Conservation (phyloP, 2,888 invertebrate species). For the Cryptocephalus moraei region DNA sequence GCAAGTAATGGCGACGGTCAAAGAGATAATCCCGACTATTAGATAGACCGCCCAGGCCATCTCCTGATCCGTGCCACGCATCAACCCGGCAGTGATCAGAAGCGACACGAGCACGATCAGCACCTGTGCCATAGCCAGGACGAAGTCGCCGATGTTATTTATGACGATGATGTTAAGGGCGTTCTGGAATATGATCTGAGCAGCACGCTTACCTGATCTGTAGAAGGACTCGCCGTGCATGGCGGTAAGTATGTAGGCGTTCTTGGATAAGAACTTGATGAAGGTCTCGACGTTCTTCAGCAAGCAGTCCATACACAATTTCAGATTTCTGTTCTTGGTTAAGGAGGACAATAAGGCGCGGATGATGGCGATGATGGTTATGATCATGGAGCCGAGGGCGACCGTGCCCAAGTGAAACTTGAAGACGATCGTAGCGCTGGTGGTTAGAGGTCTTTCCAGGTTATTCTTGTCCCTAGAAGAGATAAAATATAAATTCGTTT, state of each 20-base stretch:
- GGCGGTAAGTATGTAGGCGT: slow-evolving; percentile 24
- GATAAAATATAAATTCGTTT: slow-evolving; percentile 1
- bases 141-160: slow-evolving; percentile 24
- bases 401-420: slow-evolving; percentile 22
- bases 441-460: slow-evolving; percentile 17
- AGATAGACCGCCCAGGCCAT: slow-evolving; percentile 3
- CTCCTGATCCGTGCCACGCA: slow-evolving; percentile 5
- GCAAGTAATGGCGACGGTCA: slow-evolving; percentile 11
- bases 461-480: slow-evolving; percentile 19
- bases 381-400: slow-evolving; percentile 21
- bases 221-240: slow-evolving; percentile 26
- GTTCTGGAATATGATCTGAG: slow-evolving; percentile 21
- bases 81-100: slow-evolving; percentile 12
- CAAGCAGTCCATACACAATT: slow-evolving; percentile 9
- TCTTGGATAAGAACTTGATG: slow-evolving; percentile 23
- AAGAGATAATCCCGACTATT: slow-evolving; percentile 11
- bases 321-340: slow-evolving; percentile 12
- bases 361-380: slow-evolving; percentile 20
- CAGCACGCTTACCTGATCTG: slow-evolving; percentile 24
- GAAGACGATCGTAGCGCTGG: slow-evolving; percentile 14
- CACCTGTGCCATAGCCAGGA: slow-evolving; percentile 20
- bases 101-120: slow-evolving; percentile 16
- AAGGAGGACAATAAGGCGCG: slow-evolving; percentile 12
- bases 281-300: slow-evolving; percentile 14
- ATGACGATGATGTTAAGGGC: slow-evolving; percentile 19